These are phyloP conservation scores for Orthonevra nobilis DNA, from an alignment of 2,888 invertebrate genomes.

Conservation along the genomic window DNA sequence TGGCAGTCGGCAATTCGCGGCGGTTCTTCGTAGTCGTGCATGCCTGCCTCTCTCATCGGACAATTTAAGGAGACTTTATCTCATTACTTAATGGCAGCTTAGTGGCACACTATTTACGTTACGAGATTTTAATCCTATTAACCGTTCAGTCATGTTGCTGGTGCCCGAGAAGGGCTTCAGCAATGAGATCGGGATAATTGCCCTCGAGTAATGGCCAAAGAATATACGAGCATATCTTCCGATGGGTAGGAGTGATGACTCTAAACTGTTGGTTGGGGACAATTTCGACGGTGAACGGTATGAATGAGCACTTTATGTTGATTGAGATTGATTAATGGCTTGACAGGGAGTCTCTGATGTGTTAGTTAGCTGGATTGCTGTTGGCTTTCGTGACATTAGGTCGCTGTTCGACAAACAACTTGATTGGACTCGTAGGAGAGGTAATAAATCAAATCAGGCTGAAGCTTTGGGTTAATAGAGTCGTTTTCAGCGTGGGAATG, in stretches of 20 bases:
- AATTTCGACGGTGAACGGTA: not conserved
- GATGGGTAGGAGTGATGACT: slow-evolving; percentile 1
- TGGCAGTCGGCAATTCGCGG: slow-evolving; percentile 48
- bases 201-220: slow-evolving; percentile 37
- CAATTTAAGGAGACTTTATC: slow-evolving; percentile 66
- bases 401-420: slow-evolving; percentile 9
- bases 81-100: slow-evolving; percentile 70
- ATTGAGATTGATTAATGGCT: slow-evolving; percentile 27
- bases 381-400: too few relatives aligned
- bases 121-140: slow-evolving; percentile 69
- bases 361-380: slow-evolving; percentile 25
- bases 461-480: too few relatives aligned
- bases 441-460: slow-evolving; percentile 10
- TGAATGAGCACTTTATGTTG: not conserved
- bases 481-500: too few relatives aligned
- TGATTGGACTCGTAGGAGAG: not conserved
- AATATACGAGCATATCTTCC: too few relatives aligned
- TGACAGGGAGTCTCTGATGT: not conserved
- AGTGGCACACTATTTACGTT: slow-evolving; percentile 69
- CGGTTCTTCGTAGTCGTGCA: too few relatives aligned
- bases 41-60: slow-evolving; percentile 21
- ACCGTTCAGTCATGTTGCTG: slow-evolving; percentile 55
- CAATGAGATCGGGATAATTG: slow-evolving; percentile 43
- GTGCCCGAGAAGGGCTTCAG: slow-evolving; percentile 9
- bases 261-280: slow-evolving; percentile 29